Evolutionary conservation across 2,113 vertebrate species (phyloP).

Genomic region (Microtus oregoni): DNA sequence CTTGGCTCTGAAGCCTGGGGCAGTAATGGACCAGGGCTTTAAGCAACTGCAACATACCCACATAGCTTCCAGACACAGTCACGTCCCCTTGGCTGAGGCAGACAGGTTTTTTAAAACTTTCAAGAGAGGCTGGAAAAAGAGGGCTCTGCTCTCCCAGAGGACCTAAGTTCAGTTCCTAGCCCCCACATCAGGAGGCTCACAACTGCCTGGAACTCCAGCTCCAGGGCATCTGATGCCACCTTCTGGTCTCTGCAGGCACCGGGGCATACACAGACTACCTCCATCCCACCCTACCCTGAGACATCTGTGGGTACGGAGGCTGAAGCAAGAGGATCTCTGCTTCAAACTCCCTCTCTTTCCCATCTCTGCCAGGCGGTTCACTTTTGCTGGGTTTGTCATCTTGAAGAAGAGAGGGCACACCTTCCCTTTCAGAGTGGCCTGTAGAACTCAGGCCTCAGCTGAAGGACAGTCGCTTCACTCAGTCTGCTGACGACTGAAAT

Average conservation of each 20-base stretch:
- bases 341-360: not conserved
- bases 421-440: not conserved
- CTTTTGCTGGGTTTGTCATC: not conserved
- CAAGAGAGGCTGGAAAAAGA: not conserved
- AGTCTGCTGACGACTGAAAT: not conserved
- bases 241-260: not conserved
- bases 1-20: not conserved
- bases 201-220: not conserved
- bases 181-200: not conserved
- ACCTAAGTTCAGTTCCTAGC: not conserved
- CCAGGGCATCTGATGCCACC: not conserved
- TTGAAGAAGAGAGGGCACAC: not conserved
- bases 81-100: accelerated
- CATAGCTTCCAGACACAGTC: not conserved
- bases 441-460: not conserved
- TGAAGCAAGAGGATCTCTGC: not conserved
- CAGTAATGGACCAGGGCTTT: not conserved
- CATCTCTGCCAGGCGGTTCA: not conserved
- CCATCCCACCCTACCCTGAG: not conserved
- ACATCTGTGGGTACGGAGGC: not conserved
- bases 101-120: not conserved
- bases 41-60: accelerated
- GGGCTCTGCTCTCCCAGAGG: not conserved
- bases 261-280: not conserved
- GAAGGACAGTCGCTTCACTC: not conserved